Evolutionary conservation across 2,113 vertebrate genomes (phyloP).

Genomic region (Chloropsis cyanopogon): DNA sequence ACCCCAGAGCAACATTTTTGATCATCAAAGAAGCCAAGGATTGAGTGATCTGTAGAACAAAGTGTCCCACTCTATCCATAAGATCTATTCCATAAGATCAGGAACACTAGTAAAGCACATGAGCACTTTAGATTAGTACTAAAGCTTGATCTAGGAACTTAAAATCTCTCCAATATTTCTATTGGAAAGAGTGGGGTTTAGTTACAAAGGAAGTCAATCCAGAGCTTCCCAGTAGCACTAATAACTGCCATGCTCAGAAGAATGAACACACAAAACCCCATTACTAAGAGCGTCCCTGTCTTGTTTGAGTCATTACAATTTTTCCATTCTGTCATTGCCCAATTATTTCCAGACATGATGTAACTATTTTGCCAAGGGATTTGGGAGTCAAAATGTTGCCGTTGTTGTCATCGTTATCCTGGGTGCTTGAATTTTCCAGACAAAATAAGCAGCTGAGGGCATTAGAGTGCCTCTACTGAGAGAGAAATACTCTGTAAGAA

Average conservation of each 20-base stretch:
- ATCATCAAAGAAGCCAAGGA: background rate
- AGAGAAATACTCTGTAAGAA: slow-evolving; percentile 22
- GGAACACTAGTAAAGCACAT: background rate
- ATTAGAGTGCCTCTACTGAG: slow-evolving; percentile 12
- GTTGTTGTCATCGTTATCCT: slow-evolving; percentile 24
- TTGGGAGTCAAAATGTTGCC: slow-evolving; percentile 50
- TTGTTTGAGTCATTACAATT: slow-evolving; percentile 26
- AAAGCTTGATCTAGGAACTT: background rate
- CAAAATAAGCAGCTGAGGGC: slow-evolving; percentile 51
- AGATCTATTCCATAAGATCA: background rate
- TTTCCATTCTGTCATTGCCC: slow-evolving; percentile 61
- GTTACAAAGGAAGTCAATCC: background rate
- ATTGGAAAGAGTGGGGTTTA: background rate
- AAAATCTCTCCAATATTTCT: background rate
- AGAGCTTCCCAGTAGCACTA: background rate
- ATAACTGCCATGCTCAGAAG: background rate
- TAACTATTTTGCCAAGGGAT: slow-evolving; percentile 57
- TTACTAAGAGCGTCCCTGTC: background rate
- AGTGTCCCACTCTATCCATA: background rate
- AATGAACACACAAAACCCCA: background rate
- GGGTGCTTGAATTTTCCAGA: slow-evolving; percentile 60
- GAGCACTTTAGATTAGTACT: background rate
- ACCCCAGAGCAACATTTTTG: background rate
- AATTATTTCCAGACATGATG: slow-evolving; percentile 64
- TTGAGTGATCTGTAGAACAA: background rate